These are phyloP conservation scores for Apoda limacodes DNA, from an alignment of 2,888 invertebrate genomes.

Conservation along the genomic window DNA sequence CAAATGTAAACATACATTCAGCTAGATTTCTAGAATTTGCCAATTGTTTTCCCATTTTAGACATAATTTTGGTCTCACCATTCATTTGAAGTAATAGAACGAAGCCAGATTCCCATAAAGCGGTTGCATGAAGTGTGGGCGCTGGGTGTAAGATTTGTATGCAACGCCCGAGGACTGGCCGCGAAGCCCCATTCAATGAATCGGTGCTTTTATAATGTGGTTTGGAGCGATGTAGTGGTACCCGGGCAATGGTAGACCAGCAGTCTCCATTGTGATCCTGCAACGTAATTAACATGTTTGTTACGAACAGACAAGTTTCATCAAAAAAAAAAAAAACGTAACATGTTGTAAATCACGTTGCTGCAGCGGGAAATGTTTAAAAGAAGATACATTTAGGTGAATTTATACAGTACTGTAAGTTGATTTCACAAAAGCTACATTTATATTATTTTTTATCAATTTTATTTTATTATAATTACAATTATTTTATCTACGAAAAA, in stretches of 20 bases:
- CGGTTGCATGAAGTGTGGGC: constrained; percentile 32
- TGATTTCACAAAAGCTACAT: no score
- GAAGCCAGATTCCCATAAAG: constrained; percentile 52
- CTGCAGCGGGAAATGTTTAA: no score
- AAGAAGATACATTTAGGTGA: no score
- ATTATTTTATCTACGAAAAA: no score
- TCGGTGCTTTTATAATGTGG: constrained; percentile 92
- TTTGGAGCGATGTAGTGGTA: constrained; percentile 94
- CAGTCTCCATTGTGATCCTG: constrained; percentile 97
- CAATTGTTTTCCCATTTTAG: constrained; percentile 43
- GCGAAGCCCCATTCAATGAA: constrained; percentile 77
- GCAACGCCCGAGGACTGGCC: constrained; percentile 40
- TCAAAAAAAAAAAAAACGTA: no score
- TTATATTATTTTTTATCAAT: no score
- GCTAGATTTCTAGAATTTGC: constrained; percentile 45
- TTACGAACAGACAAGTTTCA: no score
- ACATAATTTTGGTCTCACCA: constrained; percentile 39
- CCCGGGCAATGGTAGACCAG: constrained; percentile 89
- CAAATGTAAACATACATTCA: constrained; percentile 66
- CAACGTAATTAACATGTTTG: no score
- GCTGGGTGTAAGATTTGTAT: constrained; percentile 32
- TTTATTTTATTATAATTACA: no score
- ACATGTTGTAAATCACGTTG: no score
- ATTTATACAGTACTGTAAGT: no score
- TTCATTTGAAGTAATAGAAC: constrained; percentile 53